Base-by-base conservation (phyloP, 64 coral and sea anemone species). In the Montipora foliosa region DNA sequence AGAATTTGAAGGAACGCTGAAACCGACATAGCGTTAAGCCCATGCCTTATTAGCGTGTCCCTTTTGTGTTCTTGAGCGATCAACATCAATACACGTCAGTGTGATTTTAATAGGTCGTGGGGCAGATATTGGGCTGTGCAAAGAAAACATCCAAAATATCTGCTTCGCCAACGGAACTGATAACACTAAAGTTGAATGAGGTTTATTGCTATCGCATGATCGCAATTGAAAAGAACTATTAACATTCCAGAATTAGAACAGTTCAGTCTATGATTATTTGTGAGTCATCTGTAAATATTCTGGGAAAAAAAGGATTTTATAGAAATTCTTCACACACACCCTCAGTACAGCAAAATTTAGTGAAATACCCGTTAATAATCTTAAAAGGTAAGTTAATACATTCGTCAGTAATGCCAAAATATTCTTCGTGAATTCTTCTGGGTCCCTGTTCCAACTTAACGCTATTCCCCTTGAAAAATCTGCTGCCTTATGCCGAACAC, bases 41-140 rank as follows among this genome's bases (percentile, higher is more conserved):
- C 5, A 2, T 5, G 19, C 68, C 17, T 22, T 71, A 21, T 71
- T 20, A 29, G 4, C 24, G 47, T n/a, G n/a, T 78, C 76, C 19
- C 13, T 15, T 48, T 49, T 46, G 12, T 50, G 5, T 14, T 78
- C 76, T 78, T 49, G 6, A 5, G 17, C 2, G 49, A 19, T 78
- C 76, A n/a, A 48, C 44, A 78, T 49, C 29, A 83, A 67, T 83
- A 83, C 14, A 37, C 1, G 37, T 47, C 19, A 67, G 58, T 20
- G 45, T 69, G 44, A 13, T 85, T 82, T 85, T 85, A 85, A 85
- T 85, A 85, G 44, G 82, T 71, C n/a, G 25, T 50, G 46, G 20
- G 17, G 44, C 19, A 48, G 2, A 4, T 7, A 48, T 68, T 21
- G 11, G 13, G 66, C 17, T 59, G 66, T 49, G 66, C 19, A 49